phyloP scores from a whole-genome alignment of 2,888 invertebrate genomes.

The Neocrepidodera transversa region DNA sequence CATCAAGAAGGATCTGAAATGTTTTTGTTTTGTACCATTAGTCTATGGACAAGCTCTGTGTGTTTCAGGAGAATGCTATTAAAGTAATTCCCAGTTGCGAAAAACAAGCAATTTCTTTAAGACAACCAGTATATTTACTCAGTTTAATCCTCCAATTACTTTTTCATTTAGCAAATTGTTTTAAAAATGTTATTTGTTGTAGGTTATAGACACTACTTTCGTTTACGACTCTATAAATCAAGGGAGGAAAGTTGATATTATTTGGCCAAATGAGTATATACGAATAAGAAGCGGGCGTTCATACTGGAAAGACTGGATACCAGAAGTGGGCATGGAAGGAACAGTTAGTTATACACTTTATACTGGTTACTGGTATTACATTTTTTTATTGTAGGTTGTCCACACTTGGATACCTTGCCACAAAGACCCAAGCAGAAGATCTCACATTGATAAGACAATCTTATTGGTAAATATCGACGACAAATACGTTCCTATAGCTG shows the following conservation, averaged over 20 bases:
- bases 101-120: too few relatives aligned
- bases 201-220: slow-evolving; percentile 71
- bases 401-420: slow-evolving; percentile 96
- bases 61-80: too few relatives aligned
- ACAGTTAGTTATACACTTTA: slow-evolving; percentile 63
- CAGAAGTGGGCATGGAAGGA: slow-evolving; percentile 91
- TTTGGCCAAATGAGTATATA: slow-evolving; percentile 94
- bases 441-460: slow-evolving; percentile 91
- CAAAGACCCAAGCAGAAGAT: slow-evolving; percentile 83
- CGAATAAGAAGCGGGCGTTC: slow-evolving; percentile 85
- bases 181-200: slow-evolving; percentile 35
- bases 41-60: too few relatives aligned
- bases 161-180: too few relatives aligned
- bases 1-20: too few relatives aligned
- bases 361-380: too few relatives aligned
- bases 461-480: slow-evolving; percentile 92
- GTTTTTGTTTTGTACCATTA: too few relatives aligned
- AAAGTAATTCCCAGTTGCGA: too few relatives aligned
- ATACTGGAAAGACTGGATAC: slow-evolving; percentile 91
- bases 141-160: too few relatives aligned
- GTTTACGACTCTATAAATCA: slow-evolving; percentile 93
- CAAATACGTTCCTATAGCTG: slow-evolving; percentile 91
- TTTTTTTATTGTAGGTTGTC: slow-evolving; percentile 68
- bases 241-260: slow-evolving; percentile 89
- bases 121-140: too few relatives aligned